These are phyloP conservation scores for Tridacna crocea DNA, from an alignment of 2,888 invertebrate species.

Conservation along the genomic window DNA sequence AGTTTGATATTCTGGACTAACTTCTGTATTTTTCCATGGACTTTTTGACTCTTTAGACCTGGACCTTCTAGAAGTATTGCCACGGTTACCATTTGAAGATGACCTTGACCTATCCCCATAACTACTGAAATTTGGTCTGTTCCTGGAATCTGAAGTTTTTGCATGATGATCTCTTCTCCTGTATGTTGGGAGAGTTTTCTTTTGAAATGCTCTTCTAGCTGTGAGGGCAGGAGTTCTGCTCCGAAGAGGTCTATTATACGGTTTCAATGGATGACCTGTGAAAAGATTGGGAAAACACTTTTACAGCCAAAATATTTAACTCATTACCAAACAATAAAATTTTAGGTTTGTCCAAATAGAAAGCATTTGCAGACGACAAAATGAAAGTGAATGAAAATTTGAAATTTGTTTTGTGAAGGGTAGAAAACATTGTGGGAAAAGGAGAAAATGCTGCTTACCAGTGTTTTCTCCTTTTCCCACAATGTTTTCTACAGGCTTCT, in stretches of 20 bases:
- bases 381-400: too few relatives aligned
- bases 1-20: constrained; percentile 53
- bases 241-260: constrained; percentile 22
- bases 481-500: too few relatives aligned
- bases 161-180: not conserved
- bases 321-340: too few relatives aligned
- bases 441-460: too few relatives aligned
- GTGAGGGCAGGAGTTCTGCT: constrained; percentile 32
- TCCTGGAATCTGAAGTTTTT: constrained; percentile 24
- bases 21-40: not conserved
- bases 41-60: constrained; percentile 10
- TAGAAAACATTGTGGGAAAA: too few relatives aligned
- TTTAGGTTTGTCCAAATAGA: too few relatives aligned
- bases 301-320: too few relatives aligned
- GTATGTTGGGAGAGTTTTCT: constrained; percentile 6
- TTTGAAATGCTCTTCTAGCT: constrained; percentile 13
- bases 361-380: too few relatives aligned
- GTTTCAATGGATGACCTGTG: constrained; percentile 7
- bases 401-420: too few relatives aligned
- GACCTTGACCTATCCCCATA: constrained; percentile 30
- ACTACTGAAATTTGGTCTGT: constrained; percentile 12
- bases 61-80: not conserved
- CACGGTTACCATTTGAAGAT: constrained; percentile 1
- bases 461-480: too few relatives aligned
- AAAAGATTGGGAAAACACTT: not conserved